Evolutionary conservation across 2,113 vertebrate genomes (phyloP).

Genomic region (Erythrocercus mccallii): DNA sequence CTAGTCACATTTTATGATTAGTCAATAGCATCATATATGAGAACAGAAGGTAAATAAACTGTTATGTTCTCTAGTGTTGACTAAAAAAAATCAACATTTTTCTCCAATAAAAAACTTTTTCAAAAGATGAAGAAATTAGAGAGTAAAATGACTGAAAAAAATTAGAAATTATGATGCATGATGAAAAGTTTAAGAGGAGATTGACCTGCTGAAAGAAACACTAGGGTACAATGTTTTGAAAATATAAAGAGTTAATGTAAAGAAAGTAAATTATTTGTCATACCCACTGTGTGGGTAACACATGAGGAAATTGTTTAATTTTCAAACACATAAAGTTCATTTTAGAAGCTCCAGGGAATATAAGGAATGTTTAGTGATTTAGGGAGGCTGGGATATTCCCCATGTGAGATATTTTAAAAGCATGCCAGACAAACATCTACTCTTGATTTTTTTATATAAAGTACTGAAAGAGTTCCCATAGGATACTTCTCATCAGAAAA

Average conservation of each 20-base stretch:
- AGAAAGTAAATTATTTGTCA: neutral
- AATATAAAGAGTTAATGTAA: neutral
- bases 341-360: neutral
- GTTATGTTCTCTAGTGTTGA: neutral
- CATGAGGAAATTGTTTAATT: neutral
- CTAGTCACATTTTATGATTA: neutral
- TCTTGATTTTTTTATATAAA: neutral
- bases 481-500: neutral
- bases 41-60: neutral
- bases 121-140: neutral
- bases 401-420: neutral
- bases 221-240: neutral
- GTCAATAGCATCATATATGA: neutral
- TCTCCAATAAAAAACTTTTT: neutral
- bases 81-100: neutral
- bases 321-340: neutral
- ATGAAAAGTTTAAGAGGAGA: neutral
- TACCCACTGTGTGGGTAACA: neutral
- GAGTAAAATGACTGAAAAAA: neutral
- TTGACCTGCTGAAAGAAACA: neutral
- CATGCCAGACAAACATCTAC: neutral
- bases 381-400: neutral
- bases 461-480: neutral
- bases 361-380: neutral
- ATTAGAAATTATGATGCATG: neutral